Conservation (phyloP, 2,888 invertebrate genomes). For the Abrostola tripartita region DNA sequence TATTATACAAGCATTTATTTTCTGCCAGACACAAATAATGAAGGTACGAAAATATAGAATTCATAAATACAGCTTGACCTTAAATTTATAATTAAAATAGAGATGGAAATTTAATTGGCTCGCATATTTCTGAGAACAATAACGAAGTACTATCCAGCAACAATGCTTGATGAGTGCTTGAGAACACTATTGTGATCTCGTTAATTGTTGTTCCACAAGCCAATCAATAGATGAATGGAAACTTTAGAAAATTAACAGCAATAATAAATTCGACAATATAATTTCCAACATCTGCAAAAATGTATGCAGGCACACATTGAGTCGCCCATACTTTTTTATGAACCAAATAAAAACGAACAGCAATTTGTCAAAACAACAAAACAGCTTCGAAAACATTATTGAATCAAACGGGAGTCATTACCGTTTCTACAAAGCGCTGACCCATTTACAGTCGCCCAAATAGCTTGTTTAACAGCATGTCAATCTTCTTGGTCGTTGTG, state of each 20-base stretch:
- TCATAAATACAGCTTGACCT: not conserved
- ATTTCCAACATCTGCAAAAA: conserved; percentile 30
- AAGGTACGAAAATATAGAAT: conserved; percentile 1
- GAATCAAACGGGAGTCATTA: conserved; percentile 7
- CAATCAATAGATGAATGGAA: not conserved
- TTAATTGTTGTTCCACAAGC: not conserved
- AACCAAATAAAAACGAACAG: conserved; percentile 29
- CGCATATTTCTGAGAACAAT: conserved; percentile 3
- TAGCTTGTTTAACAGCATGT: conserved; percentile 70
- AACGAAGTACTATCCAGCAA: not conserved
- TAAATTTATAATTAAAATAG: not conserved
- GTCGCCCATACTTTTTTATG: conserved; percentile 19
- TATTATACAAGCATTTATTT: conserved; percentile 12
- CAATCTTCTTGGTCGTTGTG: conserved; percentile 82
- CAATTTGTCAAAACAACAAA: conserved; percentile 46
- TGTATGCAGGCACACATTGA: conserved; percentile 45
- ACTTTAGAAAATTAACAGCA: conserved; percentile 6
- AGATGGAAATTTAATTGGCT: not conserved
- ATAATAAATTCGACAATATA: conserved; percentile 19
- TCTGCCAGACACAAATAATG: not conserved
- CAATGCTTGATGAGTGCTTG: not conserved
- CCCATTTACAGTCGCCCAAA: conserved; percentile 63
- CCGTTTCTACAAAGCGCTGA: conserved; percentile 21
- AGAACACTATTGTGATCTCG: not conserved
- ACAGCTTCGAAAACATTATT: conserved; percentile 23